phyloP scores from a whole-genome alignment of 2,797 vertebrate species.

The Tiaroga cobitis region DNA sequence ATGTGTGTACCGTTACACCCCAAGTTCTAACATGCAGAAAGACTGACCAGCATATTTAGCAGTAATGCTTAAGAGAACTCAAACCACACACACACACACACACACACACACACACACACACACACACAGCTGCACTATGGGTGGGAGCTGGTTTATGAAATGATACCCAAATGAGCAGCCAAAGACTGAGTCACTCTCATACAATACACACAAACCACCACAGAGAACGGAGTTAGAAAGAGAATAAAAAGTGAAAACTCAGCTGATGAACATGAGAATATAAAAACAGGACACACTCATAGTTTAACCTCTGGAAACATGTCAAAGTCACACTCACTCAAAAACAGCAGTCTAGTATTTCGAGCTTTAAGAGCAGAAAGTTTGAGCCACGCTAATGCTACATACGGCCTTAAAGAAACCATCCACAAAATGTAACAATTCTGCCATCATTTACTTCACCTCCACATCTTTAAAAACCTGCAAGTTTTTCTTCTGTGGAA shows the following conservation, averaged over 20 bases:
- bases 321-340: background rate
- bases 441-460: background rate
- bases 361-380: background rate
- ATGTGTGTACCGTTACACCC: background rate
- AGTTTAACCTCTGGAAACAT: conserved; percentile 13
- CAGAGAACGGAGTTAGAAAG: conserved; percentile 10
- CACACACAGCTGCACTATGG: conserved; percentile 53
- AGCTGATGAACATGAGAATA: background rate
- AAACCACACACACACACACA: conserved; percentile 34
- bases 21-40: background rate
- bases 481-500: too few relatives aligned
- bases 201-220: conserved; percentile 39
- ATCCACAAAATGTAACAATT: background rate
- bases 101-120: conserved; percentile 45
- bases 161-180: conserved; percentile 45
- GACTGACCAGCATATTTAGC: background rate
- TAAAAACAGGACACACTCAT: conserved; percentile 1
- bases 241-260: background rate
- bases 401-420: background rate
- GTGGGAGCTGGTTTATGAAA: conserved; percentile 50
- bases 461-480: background rate
- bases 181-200: conserved; percentile 57
- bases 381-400: background rate
- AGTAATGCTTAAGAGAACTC: background rate
- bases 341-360: background rate